These are phyloP conservation scores for Serripes groenlandicus DNA, from an alignment of 2,888 invertebrate genomes.

Conservation along the genomic window DNA sequence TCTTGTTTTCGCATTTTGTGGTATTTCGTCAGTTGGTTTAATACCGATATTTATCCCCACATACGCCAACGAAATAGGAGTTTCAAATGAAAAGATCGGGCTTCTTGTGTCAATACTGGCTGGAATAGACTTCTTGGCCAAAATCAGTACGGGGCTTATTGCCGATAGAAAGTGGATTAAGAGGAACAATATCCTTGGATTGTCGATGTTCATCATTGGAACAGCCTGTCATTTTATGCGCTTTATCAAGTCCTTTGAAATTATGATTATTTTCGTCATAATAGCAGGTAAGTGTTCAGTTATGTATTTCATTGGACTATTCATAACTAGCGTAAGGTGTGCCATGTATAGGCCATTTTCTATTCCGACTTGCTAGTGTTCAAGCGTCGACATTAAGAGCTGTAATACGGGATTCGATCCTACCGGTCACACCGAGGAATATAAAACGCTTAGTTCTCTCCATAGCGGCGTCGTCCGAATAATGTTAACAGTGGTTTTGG, in stretches of 20 bases:
- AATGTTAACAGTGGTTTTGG: no score
- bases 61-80: constrained; percentile 53
- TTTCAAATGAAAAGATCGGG: constrained; percentile 48
- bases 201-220: constrained; percentile 26
- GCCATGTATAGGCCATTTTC: no score
- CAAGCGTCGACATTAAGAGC: no score
- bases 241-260: constrained; percentile 38
- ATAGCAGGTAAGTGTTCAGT: constrained; percentile 16
- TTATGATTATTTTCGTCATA: constrained; percentile 16
- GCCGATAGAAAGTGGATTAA: constrained; percentile 55
- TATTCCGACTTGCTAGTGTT: no score
- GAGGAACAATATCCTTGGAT: constrained; percentile 46
- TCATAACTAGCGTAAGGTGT: no score
- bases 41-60: constrained; percentile 49
- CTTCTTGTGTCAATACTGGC: constrained; percentile 54
- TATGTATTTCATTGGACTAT: no score
- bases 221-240: constrained; percentile 36
- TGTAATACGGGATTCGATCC: no score
- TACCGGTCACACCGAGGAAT: no score
- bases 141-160: constrained; percentile 44
- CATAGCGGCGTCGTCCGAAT: no score
- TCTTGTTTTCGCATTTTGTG: constrained; percentile 41
- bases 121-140: constrained; percentile 40
- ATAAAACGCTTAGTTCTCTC: no score
- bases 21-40: constrained; percentile 24